Evolutionary conservation across 2,113 vertebrate species (phyloP), one percentile per base, ranked within the genome.

Genomic region (Lampris incognitus): DNA sequence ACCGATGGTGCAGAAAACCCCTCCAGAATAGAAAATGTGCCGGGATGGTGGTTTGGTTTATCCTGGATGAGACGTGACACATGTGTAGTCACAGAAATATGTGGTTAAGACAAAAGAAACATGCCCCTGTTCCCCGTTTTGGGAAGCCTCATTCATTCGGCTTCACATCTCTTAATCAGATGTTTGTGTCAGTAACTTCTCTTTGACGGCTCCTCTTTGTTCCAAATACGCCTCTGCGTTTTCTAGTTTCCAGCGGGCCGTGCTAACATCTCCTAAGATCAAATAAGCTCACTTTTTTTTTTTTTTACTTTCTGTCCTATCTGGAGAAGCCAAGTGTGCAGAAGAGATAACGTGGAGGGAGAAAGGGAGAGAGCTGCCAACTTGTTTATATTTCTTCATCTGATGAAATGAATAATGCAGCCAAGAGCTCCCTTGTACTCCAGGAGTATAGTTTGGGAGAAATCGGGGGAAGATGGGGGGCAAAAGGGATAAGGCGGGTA

Each of bases 381-480:
- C 74, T 89, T 87, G 84, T 88, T 94, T 90, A 82, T 73, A 69
- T 77, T 71, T 84, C 87, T 88, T 85, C 75, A 90, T 91, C 82
- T 87, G 87, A 90, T 76, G 10, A 52, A 70, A 88, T 92, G 86
- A 93, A 93, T 90, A 88, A 92, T 92, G 89, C 87, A 92, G 79
- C 59, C 76, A 85, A 82, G 66, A 72, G 51, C 83, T 73, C 61
- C 44, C 54, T 61, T 75, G 58, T 51, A 81, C 69, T 75, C 79
- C 74, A 13, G 71, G 77, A 86, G 74, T 83, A 81, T 76, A 70
- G 85, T 80, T 87, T 57, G 59, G 84, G 63, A 49, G 42, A 50
- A 49, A 24, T 37, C 40, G 52, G 13, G 37, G 55, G 60, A 9
- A 75, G 48, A 80, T 46, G 59, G 4, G 55, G 46, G 63, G 44